Base-by-base conservation (phyloP, 1,140 invertebrate species). In the Conopomorpha cramerella region DNA sequence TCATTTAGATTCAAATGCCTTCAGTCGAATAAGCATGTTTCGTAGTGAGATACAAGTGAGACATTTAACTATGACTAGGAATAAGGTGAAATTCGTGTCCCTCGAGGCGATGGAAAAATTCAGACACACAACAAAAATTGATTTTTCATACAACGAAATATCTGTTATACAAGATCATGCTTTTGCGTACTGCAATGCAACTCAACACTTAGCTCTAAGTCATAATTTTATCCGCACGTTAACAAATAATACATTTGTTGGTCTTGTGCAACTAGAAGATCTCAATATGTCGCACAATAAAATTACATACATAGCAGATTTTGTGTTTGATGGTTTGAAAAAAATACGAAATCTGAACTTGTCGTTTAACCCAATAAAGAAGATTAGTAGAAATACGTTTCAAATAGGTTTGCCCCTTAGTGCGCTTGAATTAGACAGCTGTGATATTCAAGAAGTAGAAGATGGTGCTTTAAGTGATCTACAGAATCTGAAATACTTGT, bases 191-290 rank as follows among this genome's bases (percentile, higher is more conserved):
- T 41, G 71, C 34, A 58, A 53, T 42, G 60, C 59, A 8, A 46
- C 58, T 8, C 52, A 64, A 16, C 62, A 50, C 38, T 46, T 77
- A 43, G 76, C 76, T 43, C 37, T 82, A 43, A 72, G 76, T 16
- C 55, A 77, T 28, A 80, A 79, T 26, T 58, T 63, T 27, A 45
- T 82, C 18, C 52, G 61, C 4, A 81, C 73, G 38, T 58, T 77
- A 23, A 65, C 62, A 11, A 65, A 58, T 34, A 70, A 71, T 43
- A 81, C 79, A 2, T 90, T 90, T 57, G 80, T 83, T 2, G 86
- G 89, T 37, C 64, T 91, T 25, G 78, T 82, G 49, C 84, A 88
- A 49, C 60, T 90, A 18, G 85, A 87, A 66, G 86, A 89, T 48
- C 70, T 90, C 2, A 80, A 82, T 46, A 49, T 90, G 16, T 79